Evolutionary conservation across 2,888 invertebrate genomes (phyloP), one percentile per base, ranked within the genome.

Genomic region (Eumerus sabulonum): DNA sequence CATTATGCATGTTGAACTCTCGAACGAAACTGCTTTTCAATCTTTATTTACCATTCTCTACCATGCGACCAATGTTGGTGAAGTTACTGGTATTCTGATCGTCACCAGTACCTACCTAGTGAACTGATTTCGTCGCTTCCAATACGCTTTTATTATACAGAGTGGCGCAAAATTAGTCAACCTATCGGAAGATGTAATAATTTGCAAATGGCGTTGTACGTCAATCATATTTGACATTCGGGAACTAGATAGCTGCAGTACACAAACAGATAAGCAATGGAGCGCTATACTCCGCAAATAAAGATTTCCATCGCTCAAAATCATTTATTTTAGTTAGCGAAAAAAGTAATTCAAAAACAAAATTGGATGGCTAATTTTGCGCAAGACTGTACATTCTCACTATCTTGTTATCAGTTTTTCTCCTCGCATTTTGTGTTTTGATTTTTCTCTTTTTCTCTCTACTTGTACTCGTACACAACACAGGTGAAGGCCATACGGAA

Each of bases 401-500:
- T 35, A 54, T 48, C 17, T 70, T 27, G 27, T 27, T 35, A 5
- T 14, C 4, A 38, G 36, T 16, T 54, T 17, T 19, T 16, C 14
- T 14, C 35, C 36, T 16, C 42, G 16, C 17, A 9, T 51, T 45
- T 54, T 44, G 9, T 42, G 18, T 27, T 16, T 36, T 40, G 27
- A 54, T 48, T 27, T 70, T 19, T 38, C 59, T 47, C 59, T 18
- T 54, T 63, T 45, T 27, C 63, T 11, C 17, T 64, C 38, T 62
- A 5, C 70, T 59, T 51, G 51, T 18, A 53, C 18, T 59, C 3
- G 3, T 3, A n/a, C n/a, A n/a, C n/a, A n/a, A n/a, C 54, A 64
- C 82, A 89, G 91, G 96, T 96, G 79, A 93, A 93, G 87, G 94
- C 94, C 13, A 93, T 93, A 57, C 91, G 93, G 45, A 94, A 95